Base-by-base conservation (phyloP, 1,140 invertebrate species). In the Magallana angulata region DNA sequence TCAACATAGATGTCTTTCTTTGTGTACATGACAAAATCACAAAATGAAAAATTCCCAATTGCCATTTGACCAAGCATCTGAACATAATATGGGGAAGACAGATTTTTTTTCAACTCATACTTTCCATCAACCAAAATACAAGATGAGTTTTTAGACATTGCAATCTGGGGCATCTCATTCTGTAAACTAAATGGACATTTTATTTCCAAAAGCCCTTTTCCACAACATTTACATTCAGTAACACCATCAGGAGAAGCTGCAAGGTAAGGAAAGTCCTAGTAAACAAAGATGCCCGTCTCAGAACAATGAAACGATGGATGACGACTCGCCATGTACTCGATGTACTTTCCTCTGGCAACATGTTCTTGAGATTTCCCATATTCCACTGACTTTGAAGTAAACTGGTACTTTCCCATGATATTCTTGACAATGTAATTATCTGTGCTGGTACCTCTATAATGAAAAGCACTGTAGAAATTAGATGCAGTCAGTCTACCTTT, bases 21-120 rank as follows among this genome's bases (percentile, higher is more conserved):
- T 30, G 30, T 82, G 56, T 11, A 82, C 18, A 24, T 24, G 18
- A 24, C 18, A 24, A 24, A 24, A 24, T 24, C 18, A 24, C 18
- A 24, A 24, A 24, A 24, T 24, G 18, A 24, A 24, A 24, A 24
- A 24, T 24, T 24, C 18, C 18, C 18, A 24, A 24, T 24, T 24
- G 18, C 18, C 18, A 24, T 24, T 24, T 24, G 18, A 24, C 18
- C 18, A 24, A 24, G 18, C 14, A 84, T 57, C 58, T 84, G 82
- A 16, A 84, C 82, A 84, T 84, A 84, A 84, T 16, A 84, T 84
- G 82, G 82, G n/a, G 82, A 84, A 16, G 30, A 56, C 24, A 84
- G 56, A 24, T 56, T 24, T 84, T n/a, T 84, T 84, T 84, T 84
- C 16, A 84, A 16, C 18, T 58, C 57, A 58, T 57, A 84, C 82